phyloP scores from a whole-genome alignment of 2,113 vertebrate species.

The Ctenomys sociabilis region DNA sequence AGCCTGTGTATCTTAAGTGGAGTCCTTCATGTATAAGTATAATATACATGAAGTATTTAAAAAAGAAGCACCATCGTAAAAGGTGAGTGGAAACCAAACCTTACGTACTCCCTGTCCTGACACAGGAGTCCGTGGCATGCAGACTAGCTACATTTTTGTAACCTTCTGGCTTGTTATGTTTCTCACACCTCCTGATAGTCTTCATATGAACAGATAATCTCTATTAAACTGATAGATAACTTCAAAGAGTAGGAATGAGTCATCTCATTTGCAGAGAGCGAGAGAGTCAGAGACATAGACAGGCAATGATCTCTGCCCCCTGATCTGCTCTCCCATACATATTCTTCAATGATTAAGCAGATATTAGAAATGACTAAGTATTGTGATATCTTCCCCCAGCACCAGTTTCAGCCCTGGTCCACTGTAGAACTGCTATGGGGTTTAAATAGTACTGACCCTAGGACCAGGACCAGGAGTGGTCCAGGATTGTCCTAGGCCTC shows the following conservation, averaged over 20 bases:
- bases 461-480: background rate
- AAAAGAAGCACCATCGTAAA: background rate
- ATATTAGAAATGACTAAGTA: background rate
- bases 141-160: background rate
- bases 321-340: background rate
- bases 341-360: background rate
- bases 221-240: background rate
- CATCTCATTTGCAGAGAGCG: background rate
- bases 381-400: background rate
- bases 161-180: background rate
- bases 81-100: background rate
- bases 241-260: background rate
- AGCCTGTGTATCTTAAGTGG: background rate
- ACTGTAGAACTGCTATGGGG: background rate
- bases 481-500: background rate
- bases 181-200: background rate
- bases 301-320: background rate
- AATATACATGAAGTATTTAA: background rate
- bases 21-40: background rate
- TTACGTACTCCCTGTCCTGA: no score
- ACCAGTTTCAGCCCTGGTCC: background rate
- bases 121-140: background rate
- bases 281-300: background rate
- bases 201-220: background rate
- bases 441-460: background rate